Evolutionary conservation across 2,888 invertebrate genomes (phyloP), one percentile per base, ranked within the genome.

Genomic region (Spodoptera littoralis): DNA sequence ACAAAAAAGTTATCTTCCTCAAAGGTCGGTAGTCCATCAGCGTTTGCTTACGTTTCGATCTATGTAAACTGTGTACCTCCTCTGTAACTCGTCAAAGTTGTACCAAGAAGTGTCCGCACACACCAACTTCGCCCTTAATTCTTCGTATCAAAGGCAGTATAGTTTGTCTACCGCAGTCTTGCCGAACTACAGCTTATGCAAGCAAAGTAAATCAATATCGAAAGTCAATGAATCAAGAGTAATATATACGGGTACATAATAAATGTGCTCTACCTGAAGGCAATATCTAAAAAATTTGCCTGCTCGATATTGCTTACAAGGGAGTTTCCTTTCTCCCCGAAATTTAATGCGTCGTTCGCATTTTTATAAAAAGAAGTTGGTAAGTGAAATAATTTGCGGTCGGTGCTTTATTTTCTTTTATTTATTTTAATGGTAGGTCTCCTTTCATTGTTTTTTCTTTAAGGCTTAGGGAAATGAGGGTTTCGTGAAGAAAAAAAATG

Each of bases 201-300:
- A 92, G 92, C 90, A 93, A 93, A 94, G 92, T 94, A 94, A 94
- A 94, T 94, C 94, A 94, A 94, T 94, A 94, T 93, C 87, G 88
- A 92, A 94, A 94, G 94, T 94, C 94, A 94, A 94, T 94, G 94
- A 94, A 94, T 94, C 94, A 94, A 90, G 94, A 93, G 93, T 94
- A 94, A 94, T 94, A 94, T 94, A 94, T 94, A 94, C 93, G 94
- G 94, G 94, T 94, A 94, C 94, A 94, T 94, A 94, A 94, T 94
- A 94, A 94, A 94, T 94, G 94, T 94, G 93, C 93, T 91, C 94
- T 94, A 94, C 94, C 94, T 94, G 94, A 93, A 94, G 91, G 94
- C 94, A 94, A 94, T 94, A 94, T 94, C 94, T 94, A 94, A 94
- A 94, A 94, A 94, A 94, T 94, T 94, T 94, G 93, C 94, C 94